Evolutionary conservation across 2,113 vertebrate species (phyloP).

Genomic region (Tor tambroides): DNA sequence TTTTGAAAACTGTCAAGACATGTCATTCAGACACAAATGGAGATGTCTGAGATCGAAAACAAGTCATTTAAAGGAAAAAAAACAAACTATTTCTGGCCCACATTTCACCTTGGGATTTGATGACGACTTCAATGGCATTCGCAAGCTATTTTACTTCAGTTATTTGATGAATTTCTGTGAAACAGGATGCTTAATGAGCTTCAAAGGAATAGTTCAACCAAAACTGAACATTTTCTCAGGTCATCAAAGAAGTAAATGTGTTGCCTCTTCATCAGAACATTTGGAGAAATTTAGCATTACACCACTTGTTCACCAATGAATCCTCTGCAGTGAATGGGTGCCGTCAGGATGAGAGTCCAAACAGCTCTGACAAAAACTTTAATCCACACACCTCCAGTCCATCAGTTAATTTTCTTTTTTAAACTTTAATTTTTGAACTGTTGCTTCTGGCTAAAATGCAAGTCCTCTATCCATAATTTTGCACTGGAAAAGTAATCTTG

Average conservation of each 20-base stretch:
- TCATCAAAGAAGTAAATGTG: not conserved
- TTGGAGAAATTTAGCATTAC: not conserved
- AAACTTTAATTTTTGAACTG: too few relatives aligned
- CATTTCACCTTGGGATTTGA: not conserved
- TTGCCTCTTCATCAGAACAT: not conserved
- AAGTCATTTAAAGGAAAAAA: not conserved
- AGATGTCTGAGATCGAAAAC: not conserved
- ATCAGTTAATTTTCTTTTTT: not conserved
- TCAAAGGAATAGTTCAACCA: not conserved
- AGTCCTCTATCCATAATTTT: too few relatives aligned
- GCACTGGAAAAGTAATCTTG: too few relatives aligned
- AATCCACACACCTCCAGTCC: not conserved
- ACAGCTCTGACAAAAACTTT: not conserved
- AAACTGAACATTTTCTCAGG: not conserved
- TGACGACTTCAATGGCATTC: not conserved
- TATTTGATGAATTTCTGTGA: not conserved
- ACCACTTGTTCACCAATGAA: not conserved
- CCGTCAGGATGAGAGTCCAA: not conserved
- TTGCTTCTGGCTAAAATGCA: too few relatives aligned
- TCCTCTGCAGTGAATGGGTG: not conserved
- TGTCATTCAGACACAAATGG: not conserved
- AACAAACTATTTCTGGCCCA: not conserved
- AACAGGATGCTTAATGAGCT: not conserved
- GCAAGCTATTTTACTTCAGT: not conserved
- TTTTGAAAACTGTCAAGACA: not conserved